Percentiles rank a stretch among this genome's conserved stretches.
phyloP scores from a whole-genome alignment of 2,797 vertebrate species.

The Lemur catta region DNA sequence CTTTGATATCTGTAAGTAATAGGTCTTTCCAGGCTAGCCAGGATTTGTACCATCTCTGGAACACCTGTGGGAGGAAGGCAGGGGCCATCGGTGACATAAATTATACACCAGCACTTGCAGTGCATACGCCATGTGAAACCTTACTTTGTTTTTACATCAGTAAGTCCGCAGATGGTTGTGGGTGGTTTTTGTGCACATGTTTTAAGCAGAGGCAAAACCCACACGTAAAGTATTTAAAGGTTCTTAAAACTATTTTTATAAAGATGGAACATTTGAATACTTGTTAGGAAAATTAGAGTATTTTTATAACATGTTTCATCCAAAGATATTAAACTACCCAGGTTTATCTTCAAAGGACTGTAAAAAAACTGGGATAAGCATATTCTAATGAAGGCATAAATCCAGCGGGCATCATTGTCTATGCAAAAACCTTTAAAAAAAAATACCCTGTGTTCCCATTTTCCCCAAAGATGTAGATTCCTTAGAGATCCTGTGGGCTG shows the following conservation, averaged over 20 bases:
- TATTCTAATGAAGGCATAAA: background rate
- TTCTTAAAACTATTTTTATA: conserved; percentile 64
- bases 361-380: background rate
- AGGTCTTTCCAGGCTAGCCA: background rate
- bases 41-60: background rate
- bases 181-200: conserved; percentile 52
- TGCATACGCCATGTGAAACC: background rate
- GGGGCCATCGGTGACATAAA: background rate
- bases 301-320: conserved; percentile 56
- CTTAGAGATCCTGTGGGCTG: background rate
- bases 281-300: conserved; percentile 58
- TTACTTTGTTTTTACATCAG: conserved; percentile 53
- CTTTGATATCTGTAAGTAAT: background rate
- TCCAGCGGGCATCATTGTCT: background rate
- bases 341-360: conserved; percentile 50
- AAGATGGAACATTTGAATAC: conserved; percentile 39
- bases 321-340: conserved; percentile 40
- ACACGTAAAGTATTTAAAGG: conserved; percentile 56
- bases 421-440: background rate
- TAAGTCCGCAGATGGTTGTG: conserved; percentile 66
- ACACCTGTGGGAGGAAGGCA: conserved; percentile 40
- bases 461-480: background rate
- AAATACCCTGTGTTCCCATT: background rate
- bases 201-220: conserved; percentile 67
- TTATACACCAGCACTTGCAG: background rate